These are phyloP conservation scores for Eupleurogrammus muticus DNA, from an alignment of 2,797 vertebrate species.

Conservation along the genomic window DNA sequence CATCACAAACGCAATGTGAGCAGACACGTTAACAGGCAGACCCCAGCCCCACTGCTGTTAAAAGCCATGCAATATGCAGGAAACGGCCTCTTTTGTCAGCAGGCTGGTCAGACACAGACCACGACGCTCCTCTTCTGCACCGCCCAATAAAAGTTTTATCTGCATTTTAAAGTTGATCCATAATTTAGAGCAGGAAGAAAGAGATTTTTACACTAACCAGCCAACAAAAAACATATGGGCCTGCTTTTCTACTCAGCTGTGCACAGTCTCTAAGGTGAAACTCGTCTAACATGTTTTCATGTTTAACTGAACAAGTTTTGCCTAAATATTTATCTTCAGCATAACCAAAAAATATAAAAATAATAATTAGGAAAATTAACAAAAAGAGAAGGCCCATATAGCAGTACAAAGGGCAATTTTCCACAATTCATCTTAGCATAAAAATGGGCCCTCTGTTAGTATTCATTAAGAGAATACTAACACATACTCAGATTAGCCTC, in stretches of 20 bases:
- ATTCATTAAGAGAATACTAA: slow-evolving; percentile 80
- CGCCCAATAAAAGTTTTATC: slow-evolving; percentile 86
- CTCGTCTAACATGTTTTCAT: background rate
- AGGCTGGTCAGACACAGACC: slow-evolving; percentile 74
- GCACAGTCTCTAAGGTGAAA: slow-evolving; percentile 21
- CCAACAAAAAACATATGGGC: slow-evolving; percentile 76
- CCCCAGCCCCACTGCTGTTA: slow-evolving; percentile 80
- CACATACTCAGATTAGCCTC: slow-evolving; percentile 45
- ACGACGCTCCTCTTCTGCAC: slow-evolving; percentile 72
- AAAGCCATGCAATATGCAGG: slow-evolving; percentile 85
- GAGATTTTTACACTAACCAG: slow-evolving; percentile 75
- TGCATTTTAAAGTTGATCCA: slow-evolving; percentile 84
- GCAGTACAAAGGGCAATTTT: slow-evolving; percentile 58
- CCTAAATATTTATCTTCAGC: background rate
- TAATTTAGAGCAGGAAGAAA: slow-evolving; percentile 83
- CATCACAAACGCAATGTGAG: slow-evolving; percentile 76
- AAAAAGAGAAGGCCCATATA: slow-evolving; percentile 41
- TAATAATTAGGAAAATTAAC: slow-evolving; percentile 33
- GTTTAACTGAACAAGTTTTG: background rate
- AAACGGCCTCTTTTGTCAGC: slow-evolving; percentile 84
- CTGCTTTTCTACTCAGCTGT: slow-evolving; percentile 41
- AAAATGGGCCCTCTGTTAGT: slow-evolving; percentile 84
- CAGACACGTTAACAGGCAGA: slow-evolving; percentile 85
- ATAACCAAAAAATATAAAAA: slow-evolving; percentile 7
- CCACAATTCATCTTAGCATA: slow-evolving; percentile 73